Evolutionary conservation across 2,113 vertebrate genomes (phyloP), one percentile per base, ranked within the genome.

Genomic region (Clarias macrocephalus): DNA sequence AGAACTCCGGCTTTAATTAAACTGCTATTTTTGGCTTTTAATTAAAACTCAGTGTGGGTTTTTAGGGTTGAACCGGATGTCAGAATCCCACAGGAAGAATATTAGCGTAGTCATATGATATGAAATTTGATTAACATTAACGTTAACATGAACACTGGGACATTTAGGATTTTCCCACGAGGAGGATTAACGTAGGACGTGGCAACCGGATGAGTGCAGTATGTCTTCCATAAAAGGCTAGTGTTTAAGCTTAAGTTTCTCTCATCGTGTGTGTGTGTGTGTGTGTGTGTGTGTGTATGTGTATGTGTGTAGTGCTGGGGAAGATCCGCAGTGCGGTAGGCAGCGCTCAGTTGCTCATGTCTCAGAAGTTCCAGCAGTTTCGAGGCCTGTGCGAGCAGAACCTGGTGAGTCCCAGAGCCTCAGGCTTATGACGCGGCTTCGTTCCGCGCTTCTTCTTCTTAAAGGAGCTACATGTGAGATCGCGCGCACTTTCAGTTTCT

Each of bases 301-400:
- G 85, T 91, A 63, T 91, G 54, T 82, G 89, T 86, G 37, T 91
- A 98, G 98, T 99, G 92, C 93, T 99, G 96, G 98, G 97, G 83
- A 99, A 98, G 89, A 97, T 99, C 91, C 96, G 96, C 95, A 97
- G 97, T 86, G 98, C 98, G 13, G 97, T 99, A 56, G 98, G 98
- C 93, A 98, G 98, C 88, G 98, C 98, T 90, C 98, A 99, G 91
- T 97, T 99, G 90, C 96, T 99, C 90, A 99, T 99, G 91, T 96
- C 98, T 70, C 93, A 99, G 96, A 99, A 99, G 96, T 99, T 99
- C 95, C 97, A 99, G 95, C 98, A 99, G 95, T 99, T 99, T 94
- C 95, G 96, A 96, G 98, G 98, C 84, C 96, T 99, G 87, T 99
- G 98, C 83, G 97, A 98, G 93, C 97, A 99, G 95, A 99, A 99